These are phyloP conservation scores for Trileptium ribeirensis DNA, from an alignment of 2,888 invertebrate species.

Conservation along the genomic window DNA sequence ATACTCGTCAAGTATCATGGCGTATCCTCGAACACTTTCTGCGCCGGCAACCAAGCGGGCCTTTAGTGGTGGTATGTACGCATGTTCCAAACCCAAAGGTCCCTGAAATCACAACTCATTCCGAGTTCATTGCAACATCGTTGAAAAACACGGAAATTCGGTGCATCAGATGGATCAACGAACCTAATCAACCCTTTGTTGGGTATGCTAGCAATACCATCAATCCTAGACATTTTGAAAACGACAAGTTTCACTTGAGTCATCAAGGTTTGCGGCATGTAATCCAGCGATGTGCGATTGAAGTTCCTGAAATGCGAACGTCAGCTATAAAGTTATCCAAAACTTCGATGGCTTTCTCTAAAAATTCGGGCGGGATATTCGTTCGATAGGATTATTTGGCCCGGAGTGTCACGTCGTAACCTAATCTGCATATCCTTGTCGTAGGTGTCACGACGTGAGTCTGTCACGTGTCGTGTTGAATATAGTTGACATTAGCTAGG, in stretches of 20 bases:
- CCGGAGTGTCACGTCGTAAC: too few species aligned
- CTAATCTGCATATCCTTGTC: too few species aligned
- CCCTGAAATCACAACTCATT: neutral
- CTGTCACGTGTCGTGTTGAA: too few species aligned
- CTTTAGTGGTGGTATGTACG: neutral
- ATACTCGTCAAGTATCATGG: neutral
- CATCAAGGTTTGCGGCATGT: neutral
- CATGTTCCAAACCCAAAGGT: neutral
- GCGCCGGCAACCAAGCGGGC: neutral
- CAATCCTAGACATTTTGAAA: neutral
- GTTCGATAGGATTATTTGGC: too few species aligned
- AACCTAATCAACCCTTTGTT: neutral
- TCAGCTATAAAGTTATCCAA: neutral
- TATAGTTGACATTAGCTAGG: too few species aligned
- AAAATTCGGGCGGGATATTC: too few species aligned
- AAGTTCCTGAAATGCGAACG: neutral
- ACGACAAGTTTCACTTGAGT: neutral
- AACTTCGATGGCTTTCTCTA: too few species aligned
- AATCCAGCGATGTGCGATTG: neutral
- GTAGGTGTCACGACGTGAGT: too few species aligned
- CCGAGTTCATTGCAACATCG: neutral
- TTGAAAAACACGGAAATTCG: neutral
- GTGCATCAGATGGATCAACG: neutral
- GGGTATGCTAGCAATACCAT: neutral
- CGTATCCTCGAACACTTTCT: neutral